phyloP scores from a whole-genome alignment of 2,888 invertebrate genomes.

The Drosophila engyochracea region DNA sequence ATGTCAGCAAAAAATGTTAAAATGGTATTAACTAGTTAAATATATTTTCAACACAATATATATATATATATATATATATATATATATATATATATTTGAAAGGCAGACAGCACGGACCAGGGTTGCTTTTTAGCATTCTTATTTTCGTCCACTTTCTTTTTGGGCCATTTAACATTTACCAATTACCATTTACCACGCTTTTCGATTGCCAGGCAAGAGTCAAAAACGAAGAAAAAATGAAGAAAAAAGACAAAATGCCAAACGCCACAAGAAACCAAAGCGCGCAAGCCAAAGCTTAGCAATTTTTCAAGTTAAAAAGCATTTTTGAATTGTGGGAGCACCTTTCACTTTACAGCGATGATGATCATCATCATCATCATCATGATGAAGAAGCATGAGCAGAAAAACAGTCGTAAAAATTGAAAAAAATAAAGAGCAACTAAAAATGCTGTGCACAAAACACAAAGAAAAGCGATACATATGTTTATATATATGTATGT shows the following conservation, averaged over 20 bases:
- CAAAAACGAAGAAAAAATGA: slow-evolving; percentile 34
- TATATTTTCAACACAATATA: slow-evolving; percentile 11
- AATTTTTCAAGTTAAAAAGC: slow-evolving; percentile 80
- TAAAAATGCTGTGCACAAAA: slow-evolving; percentile 75
- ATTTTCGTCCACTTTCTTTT: slow-evolving; percentile 65
- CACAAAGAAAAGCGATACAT: slow-evolving; percentile 70
- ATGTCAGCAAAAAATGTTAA: background rate
- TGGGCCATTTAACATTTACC: slow-evolving; percentile 59
- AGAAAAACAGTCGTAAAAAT: slow-evolving; percentile 55
- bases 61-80: background rate
- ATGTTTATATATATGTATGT: slow-evolving; percentile 19
- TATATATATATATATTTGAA: slow-evolving; percentile 29
- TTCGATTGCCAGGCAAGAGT: slow-evolving; percentile 48
- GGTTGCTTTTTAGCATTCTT: slow-evolving; percentile 55
- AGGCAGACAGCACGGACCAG: slow-evolving; percentile 20
- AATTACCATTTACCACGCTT: slow-evolving; percentile 74
- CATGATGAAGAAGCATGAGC: slow-evolving; percentile 31
- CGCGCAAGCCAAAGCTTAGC: slow-evolving; percentile 73
- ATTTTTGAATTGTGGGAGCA: slow-evolving; percentile 81
- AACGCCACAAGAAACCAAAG: slow-evolving; percentile 50
- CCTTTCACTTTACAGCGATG: slow-evolving; percentile 79
- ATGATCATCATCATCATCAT: slow-evolving; percentile 23
- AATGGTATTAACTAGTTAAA: slow-evolving; percentile 7
- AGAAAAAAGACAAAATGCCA: slow-evolving; percentile 27
- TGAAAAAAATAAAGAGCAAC: slow-evolving; percentile 78